Conservation (phyloP, 2,888 invertebrate species). For the Nasonovia ribisnigri region DNA sequence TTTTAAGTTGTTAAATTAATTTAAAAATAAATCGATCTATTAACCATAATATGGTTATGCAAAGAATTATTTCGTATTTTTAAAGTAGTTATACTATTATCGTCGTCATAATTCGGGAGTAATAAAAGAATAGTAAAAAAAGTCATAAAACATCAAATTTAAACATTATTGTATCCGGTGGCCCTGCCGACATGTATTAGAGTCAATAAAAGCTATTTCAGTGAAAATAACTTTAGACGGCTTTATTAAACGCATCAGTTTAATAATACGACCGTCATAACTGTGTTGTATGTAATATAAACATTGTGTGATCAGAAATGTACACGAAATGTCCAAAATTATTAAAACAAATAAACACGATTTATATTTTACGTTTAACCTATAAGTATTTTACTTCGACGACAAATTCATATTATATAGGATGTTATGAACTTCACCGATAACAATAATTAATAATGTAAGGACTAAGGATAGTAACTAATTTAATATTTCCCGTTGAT, state of each 20-base stretch:
- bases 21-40: not conserved
- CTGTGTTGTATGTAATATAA: not conserved
- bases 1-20: not conserved
- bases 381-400: not conserved
- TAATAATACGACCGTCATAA: not conserved
- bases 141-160: not conserved
- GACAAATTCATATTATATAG: not conserved
- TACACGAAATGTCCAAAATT: not conserved
- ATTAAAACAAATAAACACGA: not conserved
- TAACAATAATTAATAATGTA: not conserved
- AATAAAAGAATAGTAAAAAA: constrained; percentile 7
- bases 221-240: not conserved
- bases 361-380: not conserved
- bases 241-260: not conserved
- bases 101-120: not conserved
- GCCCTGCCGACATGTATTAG: not conserved
- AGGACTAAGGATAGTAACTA: no score
- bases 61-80: not conserved
- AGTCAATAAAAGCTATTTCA: constrained; percentile 14
- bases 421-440: not conserved
- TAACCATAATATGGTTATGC: not conserved
- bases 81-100: not conserved
- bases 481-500: not conserved
- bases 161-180: not conserved
- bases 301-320: not conserved